These are phyloP conservation scores for Achlya flavicornis DNA, from an alignment of 2,888 invertebrate species.

Conservation along the genomic window DNA sequence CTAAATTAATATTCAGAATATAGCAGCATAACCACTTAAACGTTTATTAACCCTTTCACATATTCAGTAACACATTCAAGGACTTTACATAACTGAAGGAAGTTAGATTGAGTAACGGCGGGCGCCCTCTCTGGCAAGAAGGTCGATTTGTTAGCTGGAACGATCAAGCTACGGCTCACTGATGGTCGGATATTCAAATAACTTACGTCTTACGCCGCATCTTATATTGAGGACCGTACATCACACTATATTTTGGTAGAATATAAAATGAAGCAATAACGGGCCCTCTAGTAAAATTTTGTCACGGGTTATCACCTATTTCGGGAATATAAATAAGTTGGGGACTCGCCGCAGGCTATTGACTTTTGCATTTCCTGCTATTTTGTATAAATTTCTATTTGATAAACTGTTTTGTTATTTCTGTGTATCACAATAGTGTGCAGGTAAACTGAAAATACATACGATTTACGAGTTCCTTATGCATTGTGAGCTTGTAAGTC, in stretches of 20 bases:
- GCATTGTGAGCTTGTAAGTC: not conserved
- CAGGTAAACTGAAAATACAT: not conserved
- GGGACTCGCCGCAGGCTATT: not conserved
- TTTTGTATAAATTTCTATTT: not conserved
- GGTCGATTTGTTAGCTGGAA: conserved; percentile 58
- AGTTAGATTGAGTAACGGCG: conserved; percentile 55
- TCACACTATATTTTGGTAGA: conserved; percentile 4
- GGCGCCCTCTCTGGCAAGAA: conserved; percentile 39
- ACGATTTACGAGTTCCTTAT: not conserved
- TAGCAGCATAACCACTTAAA: conserved; percentile 18
- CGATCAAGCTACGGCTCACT: conserved; percentile 50
- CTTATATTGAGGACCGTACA: conserved; percentile 17
- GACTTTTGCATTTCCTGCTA: not conserved
- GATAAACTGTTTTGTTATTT: not conserved
- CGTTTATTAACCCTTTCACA: conserved; percentile 38
- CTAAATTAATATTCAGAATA: conserved; percentile 20
- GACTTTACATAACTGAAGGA: conserved; percentile 42
- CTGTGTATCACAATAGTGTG: not conserved
- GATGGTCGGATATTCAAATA: conserved; percentile 56
- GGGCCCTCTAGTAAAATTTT: not conserved
- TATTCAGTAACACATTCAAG: conserved; percentile 35
- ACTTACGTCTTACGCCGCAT: conserved; percentile 41
- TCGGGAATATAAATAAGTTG: not conserved
- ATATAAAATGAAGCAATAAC: conserved; percentile 2
- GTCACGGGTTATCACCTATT: conserved; percentile 10